These are phyloP conservation scores for Corythornis cristatus DNA, from an alignment of 2,113 vertebrate genomes.

Conservation along the genomic window DNA sequence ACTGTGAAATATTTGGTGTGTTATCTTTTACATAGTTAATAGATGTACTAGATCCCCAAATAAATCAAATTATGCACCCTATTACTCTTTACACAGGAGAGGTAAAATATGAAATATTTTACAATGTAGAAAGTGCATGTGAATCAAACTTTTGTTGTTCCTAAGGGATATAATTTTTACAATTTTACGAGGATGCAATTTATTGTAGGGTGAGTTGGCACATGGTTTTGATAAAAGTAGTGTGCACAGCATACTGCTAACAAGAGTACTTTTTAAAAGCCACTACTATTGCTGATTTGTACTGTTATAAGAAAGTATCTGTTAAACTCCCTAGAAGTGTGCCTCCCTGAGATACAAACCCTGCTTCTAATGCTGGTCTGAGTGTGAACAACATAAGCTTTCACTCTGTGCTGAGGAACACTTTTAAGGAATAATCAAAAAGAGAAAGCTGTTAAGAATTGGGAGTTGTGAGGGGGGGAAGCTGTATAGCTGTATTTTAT, in stretches of 20 bases:
- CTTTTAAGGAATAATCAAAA: neutral
- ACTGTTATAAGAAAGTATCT: neutral
- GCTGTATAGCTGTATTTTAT: neutral
- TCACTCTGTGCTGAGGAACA: neutral
- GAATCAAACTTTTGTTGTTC: conserved; percentile 17
- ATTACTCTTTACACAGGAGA: neutral
- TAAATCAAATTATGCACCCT: conserved; percentile 38
- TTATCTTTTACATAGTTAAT: conserved; percentile 36
- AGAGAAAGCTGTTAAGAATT: neutral
- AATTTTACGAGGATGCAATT: conserved; percentile 48
- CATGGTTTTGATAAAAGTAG: conserved; percentile 10
- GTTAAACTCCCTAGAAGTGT: neutral
- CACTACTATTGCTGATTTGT: neutral
- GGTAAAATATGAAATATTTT: conserved; percentile 33
- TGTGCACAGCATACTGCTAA: neutral
- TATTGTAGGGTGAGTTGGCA: conserved; percentile 14
- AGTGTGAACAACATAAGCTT: neutral
- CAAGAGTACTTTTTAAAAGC: neutral
- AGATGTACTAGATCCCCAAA: conserved; percentile 4
- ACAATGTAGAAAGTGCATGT: neutral
- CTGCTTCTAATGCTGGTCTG: neutral
- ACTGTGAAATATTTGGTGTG: conserved; percentile 12
- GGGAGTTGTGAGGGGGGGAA: fast-evolving
- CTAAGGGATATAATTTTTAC: conserved; percentile 31
- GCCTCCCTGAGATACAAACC: neutral